Base-by-base conservation (phyloP, 2,888 invertebrate species). In the Ophion obscuratus region DNA sequence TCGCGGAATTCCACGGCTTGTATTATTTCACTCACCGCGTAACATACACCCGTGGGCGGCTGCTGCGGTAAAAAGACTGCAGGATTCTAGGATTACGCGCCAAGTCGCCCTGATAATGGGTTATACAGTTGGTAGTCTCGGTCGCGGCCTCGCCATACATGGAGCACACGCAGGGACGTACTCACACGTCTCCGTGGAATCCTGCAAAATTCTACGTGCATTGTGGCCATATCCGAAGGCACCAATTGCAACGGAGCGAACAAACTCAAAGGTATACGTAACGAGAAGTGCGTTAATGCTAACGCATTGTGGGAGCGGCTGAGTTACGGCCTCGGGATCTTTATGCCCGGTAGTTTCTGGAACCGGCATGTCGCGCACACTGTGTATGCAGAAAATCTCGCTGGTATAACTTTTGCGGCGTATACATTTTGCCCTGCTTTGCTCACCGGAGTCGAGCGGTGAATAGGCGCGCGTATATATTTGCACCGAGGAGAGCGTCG, bases 241-340 rank as follows among this genome's bases (percentile, higher is more conserved):
- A 36, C 71, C 70, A 74, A 76, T 59, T 40, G 40, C 82, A 76
- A 73, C 81, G 84, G 71, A 61, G 81, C 80, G 70, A 78, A 59
- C 61, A 67, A 82, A 85, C 73, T 73, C 73, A 61, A 84, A 86
- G 89, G 75, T 70, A 66, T 64, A 61, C 70, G 81, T 91, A 92
- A 92, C 92, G 83, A 86, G 92, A 92, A 90, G 91, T 89, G 91
- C 91, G 91, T 90, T 92, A 91, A 90, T 89, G 89, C 90, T 89
- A 89, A 89, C 89, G 91, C 90, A 91, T 92, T 92, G 91, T 92
- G 91, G 91, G 92, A 92, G 91, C 92, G 91, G 91, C 89, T 90
- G 90, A 90, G 90, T 91, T 92, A 92, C 91, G 90, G 87, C 90
- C 89, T 88, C 78, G 71, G 79, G 88, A 90, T 91, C 91, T 92